These are phyloP conservation scores for Pyrocephalus nanus DNA, from an alignment of 2,797 vertebrate genomes.

Conservation along the genomic window DNA sequence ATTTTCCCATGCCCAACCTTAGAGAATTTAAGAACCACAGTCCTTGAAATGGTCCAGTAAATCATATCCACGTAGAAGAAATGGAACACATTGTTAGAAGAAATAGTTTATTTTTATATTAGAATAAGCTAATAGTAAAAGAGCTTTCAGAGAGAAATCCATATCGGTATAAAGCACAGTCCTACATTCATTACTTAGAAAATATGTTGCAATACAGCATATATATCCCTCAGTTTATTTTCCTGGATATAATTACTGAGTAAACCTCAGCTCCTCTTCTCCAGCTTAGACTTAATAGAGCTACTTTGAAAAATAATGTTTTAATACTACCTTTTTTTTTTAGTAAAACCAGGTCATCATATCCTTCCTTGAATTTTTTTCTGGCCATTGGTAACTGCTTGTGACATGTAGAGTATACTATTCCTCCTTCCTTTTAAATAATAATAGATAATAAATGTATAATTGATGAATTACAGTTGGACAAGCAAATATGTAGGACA, in stretches of 20 bases:
- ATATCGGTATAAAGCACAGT: rapidly evolving
- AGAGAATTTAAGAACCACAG: not conserved
- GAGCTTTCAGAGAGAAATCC: not conserved
- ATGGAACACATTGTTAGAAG: not conserved
- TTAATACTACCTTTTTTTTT: not conserved
- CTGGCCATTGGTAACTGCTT: not conserved
- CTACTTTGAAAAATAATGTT: not conserved
- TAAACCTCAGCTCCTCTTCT: not conserved
- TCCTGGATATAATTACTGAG: not conserved
- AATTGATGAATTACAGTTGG: not conserved
- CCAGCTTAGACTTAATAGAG: not conserved
- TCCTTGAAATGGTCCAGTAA: not conserved
- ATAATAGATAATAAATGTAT: not conserved
- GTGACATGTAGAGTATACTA: not conserved
- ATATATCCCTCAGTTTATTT: not conserved
- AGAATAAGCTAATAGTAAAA: not conserved
- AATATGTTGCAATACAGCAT: not conserved
- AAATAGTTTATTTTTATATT: not conserved
- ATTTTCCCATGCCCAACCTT: not conserved
- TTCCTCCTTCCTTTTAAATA: not conserved
- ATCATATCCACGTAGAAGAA: not conserved
- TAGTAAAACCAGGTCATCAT: not conserved
- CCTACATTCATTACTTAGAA: not conserved
- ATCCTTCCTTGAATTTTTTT: not conserved
- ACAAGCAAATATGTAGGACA: not conserved